Conservation (phyloP, 2,797 vertebrate genomes). For the Masticophis lateralis region DNA sequence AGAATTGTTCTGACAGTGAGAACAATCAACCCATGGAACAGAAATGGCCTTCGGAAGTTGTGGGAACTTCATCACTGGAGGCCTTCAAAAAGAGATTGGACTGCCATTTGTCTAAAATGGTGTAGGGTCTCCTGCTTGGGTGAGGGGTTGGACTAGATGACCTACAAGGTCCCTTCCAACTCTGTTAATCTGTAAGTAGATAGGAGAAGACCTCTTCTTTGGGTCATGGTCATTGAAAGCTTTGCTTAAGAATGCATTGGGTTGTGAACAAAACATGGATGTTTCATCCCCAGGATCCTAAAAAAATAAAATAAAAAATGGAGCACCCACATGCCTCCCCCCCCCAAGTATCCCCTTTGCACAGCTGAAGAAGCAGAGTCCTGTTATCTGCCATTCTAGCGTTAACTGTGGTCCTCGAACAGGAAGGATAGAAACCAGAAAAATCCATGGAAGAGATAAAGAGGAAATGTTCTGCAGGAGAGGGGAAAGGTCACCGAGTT, state of each 20-base stretch:
- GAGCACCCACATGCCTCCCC: not conserved
- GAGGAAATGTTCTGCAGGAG: not conserved
- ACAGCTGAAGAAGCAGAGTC: slow-evolving; percentile 9
- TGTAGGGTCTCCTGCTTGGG: too few species aligned
- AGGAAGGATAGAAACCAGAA: slow-evolving; percentile 79
- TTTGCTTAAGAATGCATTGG: not conserved
- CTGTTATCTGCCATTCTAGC: slow-evolving; percentile 51
- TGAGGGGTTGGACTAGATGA: too few species aligned
- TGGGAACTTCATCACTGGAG: too few species aligned
- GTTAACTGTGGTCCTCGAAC: slow-evolving; percentile 69
- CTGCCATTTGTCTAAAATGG: too few species aligned
- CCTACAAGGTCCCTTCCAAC: too few species aligned
- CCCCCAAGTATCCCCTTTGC: not conserved
- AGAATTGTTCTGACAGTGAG: too few species aligned
- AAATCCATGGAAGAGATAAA: slow-evolving; percentile 67
- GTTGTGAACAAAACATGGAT: not conserved
- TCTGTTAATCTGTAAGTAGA: too few species aligned
- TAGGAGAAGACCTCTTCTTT: not conserved
- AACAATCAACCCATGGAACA: too few species aligned
- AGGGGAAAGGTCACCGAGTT: slow-evolving; percentile 24
- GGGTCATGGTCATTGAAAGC: not conserved
- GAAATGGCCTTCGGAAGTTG: too few species aligned
- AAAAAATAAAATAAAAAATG: too few species aligned
- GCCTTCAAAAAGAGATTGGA: too few species aligned
- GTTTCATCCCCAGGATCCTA: too few species aligned